These are phyloP conservation scores for Enteromius unitaeniatus DNA, from an alignment of 2,797 vertebrate genomes.

Conservation along the genomic window DNA sequence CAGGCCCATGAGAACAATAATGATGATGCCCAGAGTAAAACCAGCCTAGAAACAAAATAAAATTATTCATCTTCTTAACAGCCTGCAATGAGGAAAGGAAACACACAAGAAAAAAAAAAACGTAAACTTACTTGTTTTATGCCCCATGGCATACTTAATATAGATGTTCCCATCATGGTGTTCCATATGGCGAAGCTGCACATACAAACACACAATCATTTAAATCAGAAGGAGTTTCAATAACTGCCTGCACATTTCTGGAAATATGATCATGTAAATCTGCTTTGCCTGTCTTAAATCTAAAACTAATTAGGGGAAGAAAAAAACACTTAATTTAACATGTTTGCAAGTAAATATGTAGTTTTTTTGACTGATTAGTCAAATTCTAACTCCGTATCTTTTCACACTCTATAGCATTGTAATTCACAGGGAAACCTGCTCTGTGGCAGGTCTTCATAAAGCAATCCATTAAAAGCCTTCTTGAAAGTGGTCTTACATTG, in stretches of 20 bases:
- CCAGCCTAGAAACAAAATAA: slow-evolving; percentile 83
- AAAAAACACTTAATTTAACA: background rate
- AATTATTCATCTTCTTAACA: too few relatives aligned
- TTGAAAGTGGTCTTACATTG: slow-evolving; percentile 84
- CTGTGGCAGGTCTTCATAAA: background rate
- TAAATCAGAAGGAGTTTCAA: background rate
- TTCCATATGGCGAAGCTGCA: slow-evolving; percentile 98
- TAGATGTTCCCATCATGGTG: slow-evolving; percentile 99
- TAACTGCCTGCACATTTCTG: background rate
- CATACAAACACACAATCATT: background rate
- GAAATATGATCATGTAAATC: background rate
- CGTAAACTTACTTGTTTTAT: slow-evolving; percentile 89
- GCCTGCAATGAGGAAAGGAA: too few relatives aligned
- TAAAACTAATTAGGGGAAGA: background rate
- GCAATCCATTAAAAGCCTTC: background rate
- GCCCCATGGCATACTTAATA: slow-evolving; percentile 97
- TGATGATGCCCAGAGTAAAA: slow-evolving; percentile 89
- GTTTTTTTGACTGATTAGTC: background rate
- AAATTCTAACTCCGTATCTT: background rate
- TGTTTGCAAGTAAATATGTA: background rate
- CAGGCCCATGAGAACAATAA: slow-evolving; percentile 87
- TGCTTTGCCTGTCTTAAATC: background rate
- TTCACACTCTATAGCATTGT: too few relatives aligned
- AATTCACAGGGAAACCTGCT: background rate
- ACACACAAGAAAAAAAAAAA: background rate